These are phyloP conservation scores for Anguilla japonica DNA, from an alignment of 2,113 vertebrate genomes.

Conservation along the genomic window DNA sequence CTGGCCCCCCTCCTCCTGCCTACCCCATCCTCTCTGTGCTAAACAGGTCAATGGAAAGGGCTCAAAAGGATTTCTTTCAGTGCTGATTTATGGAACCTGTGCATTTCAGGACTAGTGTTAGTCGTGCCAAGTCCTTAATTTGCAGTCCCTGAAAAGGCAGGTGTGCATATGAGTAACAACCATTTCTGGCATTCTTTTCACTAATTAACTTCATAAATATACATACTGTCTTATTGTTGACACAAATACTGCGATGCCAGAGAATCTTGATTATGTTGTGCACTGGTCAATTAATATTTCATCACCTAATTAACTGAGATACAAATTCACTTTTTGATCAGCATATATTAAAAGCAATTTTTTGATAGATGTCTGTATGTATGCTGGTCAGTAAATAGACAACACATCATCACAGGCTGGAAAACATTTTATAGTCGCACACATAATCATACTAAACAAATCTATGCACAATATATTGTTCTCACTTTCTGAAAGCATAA, in stretches of 20 bases:
- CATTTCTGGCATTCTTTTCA: not conserved
- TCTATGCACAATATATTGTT: not conserved
- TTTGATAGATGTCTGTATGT: not conserved
- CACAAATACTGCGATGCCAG: not conserved
- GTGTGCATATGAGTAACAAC: not conserved
- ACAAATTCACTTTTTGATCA: not conserved
- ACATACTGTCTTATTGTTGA: not conserved
- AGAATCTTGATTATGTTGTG: not conserved
- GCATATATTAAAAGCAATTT: not conserved
- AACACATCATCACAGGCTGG: not conserved
- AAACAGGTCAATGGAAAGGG: constrained; percentile 16
- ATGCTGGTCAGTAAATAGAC: not conserved
- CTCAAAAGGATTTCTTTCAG: constrained; percentile 27
- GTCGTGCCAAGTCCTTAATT: constrained; percentile 17
- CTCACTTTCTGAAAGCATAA: not conserved
- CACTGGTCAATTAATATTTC: too few species aligned
- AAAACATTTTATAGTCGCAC: not conserved
- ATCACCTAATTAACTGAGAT: constrained; percentile 5
- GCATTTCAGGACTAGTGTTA: not conserved
- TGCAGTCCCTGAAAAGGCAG: not conserved
- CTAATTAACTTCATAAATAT: not conserved
- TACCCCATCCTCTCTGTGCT: constrained; percentile 43
- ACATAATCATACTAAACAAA: not conserved
- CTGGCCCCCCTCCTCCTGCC: accelerated
- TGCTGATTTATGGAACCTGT: constrained; percentile 35